Base-by-base conservation (phyloP, 2,113 vertebrate genomes). In the Scatophagus argus region DNA sequence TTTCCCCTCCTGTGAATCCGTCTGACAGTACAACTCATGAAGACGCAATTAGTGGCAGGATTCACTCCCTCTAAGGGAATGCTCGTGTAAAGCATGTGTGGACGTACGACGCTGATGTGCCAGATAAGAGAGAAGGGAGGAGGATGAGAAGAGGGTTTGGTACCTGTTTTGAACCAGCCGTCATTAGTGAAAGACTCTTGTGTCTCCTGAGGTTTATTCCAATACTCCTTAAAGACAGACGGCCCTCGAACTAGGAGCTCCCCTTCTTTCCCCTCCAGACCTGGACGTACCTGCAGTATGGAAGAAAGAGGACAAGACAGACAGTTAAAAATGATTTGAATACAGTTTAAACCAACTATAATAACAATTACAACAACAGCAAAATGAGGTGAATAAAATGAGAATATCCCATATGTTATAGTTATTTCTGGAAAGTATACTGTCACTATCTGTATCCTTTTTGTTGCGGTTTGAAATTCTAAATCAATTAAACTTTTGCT, bases 161-260 rank as follows among this genome's bases (percentile, higher is more conserved):
- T 95, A 99, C 97, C 98, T 91, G 98, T 99, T 90, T 91, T 95
- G 87, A 99, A 99, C 98, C 98, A 99, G 92, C 97, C 96, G 0
- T 97, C 96, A 0, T 91, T 62, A 0, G 96, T 97, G 88, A 99
- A 99, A 21, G 96, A 92, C 0, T 92, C 94, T 3, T 36, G 85
- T 0, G 97, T 99, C 36, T 97, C 97, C 25, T 88, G 90, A 32
- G 96, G 93, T 63, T 94, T 95, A 91, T 96, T 96, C 97, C 97
- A 99, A 93, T 99, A 99, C 74, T 97, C 93, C 0, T 87, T 95
- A 85, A 99, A 99, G 64, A 99, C 96, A 0, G 96, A 94, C 0
- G 95, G 92, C 0, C 98, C 98, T 54, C 84, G 95, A 63, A 99
- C 96, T 3, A 96, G 88, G 78, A 99, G 96, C 80, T 99, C 97